These are phyloP conservation scores for Proteles cristata DNA, from an alignment of 2,113 vertebrate genomes.

Conservation along the genomic window DNA sequence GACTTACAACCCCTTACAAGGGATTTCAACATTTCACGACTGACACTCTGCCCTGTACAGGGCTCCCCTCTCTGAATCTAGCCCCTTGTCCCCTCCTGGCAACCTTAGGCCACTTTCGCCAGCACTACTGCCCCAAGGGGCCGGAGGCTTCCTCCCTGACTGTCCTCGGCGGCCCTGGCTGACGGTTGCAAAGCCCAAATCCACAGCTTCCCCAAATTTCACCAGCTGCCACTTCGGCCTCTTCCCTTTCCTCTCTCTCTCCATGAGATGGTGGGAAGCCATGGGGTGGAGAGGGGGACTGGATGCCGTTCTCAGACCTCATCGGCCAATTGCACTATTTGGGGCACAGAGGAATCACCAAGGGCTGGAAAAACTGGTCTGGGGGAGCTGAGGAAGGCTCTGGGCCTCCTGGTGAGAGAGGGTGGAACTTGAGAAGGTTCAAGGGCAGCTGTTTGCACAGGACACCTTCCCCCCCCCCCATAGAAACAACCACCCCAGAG, in stretches of 20 bases:
- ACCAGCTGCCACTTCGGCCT: neutral
- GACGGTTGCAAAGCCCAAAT: neutral
- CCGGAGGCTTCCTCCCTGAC: neutral
- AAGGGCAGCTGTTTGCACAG: neutral
- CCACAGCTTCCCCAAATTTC: constrained; percentile 70
- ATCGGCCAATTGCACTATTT: constrained; percentile 25
- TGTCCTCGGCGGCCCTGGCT: fast-evolving
- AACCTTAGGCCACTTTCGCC: neutral
- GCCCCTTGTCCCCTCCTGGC: neutral
- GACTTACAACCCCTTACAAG: neutral
- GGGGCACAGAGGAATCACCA: neutral
- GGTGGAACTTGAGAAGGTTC: constrained; percentile 21
- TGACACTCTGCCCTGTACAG: neutral
- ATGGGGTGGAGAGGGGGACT: neutral
- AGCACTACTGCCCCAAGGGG: neutral
- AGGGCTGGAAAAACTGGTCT: neutral
- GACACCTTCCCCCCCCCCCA: neutral
- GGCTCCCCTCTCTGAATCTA: neutral
- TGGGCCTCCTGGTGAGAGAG: neutral
- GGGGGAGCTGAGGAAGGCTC: neutral
- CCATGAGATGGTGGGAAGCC: constrained; percentile 31
- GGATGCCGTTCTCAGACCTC: constrained; percentile 29
- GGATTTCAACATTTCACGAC: neutral
- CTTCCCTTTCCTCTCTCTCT: constrained; percentile 53
- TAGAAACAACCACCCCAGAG: neutral